A percentile compares a stretch with the other conserved stretches of the same genome.
phyloP scores from a whole-genome alignment of 2,113 vertebrate species.

The Condylura cristata region DNA sequence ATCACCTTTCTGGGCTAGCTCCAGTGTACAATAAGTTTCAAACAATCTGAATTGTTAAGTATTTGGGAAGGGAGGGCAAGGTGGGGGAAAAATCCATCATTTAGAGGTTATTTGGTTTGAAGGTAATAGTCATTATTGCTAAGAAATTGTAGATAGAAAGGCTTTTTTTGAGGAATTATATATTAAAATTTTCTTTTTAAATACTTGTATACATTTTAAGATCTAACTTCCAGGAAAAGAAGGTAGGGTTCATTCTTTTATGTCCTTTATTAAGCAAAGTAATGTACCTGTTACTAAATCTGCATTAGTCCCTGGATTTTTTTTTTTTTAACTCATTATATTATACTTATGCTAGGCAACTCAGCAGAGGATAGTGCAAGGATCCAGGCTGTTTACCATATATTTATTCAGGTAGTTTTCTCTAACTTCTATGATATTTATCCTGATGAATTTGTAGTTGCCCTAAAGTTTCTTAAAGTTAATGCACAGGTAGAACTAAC shows the following conservation, averaged over 20 bases:
- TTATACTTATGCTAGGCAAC: background rate
- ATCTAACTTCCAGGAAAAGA: background rate
- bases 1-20: background rate
- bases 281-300: background rate
- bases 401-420: background rate
- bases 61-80: background rate
- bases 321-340: background rate
- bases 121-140: background rate
- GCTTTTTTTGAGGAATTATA: background rate
- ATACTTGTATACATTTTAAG: background rate
- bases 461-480: constrained; percentile 27
- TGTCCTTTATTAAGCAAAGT: background rate
- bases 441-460: constrained; percentile 8
- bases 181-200: background rate
- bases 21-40: background rate
- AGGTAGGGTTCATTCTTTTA: background rate
- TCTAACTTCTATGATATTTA: constrained; percentile 18
- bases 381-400: background rate
- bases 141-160: background rate
- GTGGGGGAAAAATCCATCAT: background rate
- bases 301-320: background rate
- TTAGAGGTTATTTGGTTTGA: background rate
- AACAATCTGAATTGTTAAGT: background rate
- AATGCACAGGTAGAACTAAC: background rate
- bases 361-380: background rate